Conservation (phyloP, 1,140 invertebrate species). For the Acromyrmex charruanus region DNA sequence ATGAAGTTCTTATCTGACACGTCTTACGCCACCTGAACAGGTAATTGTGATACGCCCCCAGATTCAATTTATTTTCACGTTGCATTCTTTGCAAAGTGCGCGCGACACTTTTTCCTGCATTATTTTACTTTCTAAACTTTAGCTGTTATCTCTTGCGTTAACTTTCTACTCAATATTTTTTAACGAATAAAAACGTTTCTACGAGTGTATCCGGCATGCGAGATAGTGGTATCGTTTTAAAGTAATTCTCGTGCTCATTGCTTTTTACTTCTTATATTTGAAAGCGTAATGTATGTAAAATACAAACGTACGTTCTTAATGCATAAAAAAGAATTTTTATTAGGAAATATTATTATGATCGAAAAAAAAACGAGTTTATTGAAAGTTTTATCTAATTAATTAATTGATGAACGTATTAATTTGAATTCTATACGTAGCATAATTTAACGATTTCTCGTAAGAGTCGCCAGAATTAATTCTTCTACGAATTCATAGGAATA, state of each 20-base stretch:
- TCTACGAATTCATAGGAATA: background rate
- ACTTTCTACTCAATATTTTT: slow-evolving; percentile 26
- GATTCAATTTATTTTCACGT: slow-evolving; percentile 52
- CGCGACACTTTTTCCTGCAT: slow-evolving; percentile 33
- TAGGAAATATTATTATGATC: background rate
- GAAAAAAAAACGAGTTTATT: background rate
- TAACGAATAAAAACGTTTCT: slow-evolving; percentile 11
- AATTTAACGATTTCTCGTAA: slow-evolving; percentile 15
- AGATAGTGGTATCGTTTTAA: slow-evolving; percentile 13
- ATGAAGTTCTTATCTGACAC: slow-evolving; percentile 54
- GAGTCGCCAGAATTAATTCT: background rate
- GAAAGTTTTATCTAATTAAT: background rate
- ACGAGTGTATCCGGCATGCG: background rate
- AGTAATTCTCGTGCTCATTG: background rate
- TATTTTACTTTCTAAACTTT: slow-evolving; percentile 58
- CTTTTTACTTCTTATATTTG: background rate
- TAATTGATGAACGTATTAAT: background rate
- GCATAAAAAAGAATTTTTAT: background rate
- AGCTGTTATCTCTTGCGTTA: slow-evolving; percentile 27
- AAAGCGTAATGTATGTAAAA: background rate
- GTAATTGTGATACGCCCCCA: slow-evolving; percentile 12
- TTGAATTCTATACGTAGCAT: background rate
- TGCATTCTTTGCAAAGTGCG: slow-evolving; percentile 25
- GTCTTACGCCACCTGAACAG: slow-evolving; percentile 37
- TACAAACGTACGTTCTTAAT: slow-evolving; percentile 4